Conservation (phyloP, 1,140 invertebrate species). For the Maniola jurtina region DNA sequence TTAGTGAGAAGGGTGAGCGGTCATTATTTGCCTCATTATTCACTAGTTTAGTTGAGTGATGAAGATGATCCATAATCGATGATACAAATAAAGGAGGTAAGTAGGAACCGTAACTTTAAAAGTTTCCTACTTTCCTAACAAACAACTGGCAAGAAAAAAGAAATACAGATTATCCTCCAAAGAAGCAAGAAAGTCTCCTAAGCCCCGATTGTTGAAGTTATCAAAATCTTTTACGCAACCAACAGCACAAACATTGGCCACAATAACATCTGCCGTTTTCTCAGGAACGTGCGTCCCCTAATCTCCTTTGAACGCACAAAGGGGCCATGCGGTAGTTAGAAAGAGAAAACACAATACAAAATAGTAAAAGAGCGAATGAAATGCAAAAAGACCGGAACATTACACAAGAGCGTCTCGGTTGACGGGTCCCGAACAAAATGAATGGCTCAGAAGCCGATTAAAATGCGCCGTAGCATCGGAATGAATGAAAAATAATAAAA, state of each 20-base stretch:
- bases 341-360: slow-evolving; percentile 33
- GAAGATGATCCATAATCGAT: too few relatives aligned
- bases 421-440: slow-evolving; percentile 71
- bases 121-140: too few relatives aligned
- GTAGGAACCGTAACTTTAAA: too few relatives aligned
- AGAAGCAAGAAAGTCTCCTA: slow-evolving; percentile 14
- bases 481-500: slow-evolving; percentile 63
- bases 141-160: not conserved
- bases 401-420: slow-evolving; percentile 68
- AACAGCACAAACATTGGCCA: slow-evolving; percentile 53
- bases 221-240: slow-evolving; percentile 46
- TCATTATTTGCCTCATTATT: too few relatives aligned
- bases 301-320: slow-evolving; percentile 62
- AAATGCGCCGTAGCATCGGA: slow-evolving; percentile 62
- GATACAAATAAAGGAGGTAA: too few relatives aligned
- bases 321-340: slow-evolving; percentile 53
- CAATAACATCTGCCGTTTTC: slow-evolving; percentile 71
- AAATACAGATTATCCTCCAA: slow-evolving; percentile 1
- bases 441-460: slow-evolving; percentile 66
- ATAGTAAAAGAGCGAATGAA: slow-evolving; percentile 31
- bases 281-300: slow-evolving; percentile 72
- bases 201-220: slow-evolving; percentile 47
- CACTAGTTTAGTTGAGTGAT: too few relatives aligned
- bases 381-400: slow-evolving; percentile 57
- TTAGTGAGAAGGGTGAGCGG: too few relatives aligned